Base-by-base conservation (phyloP, 2,113 vertebrate genomes). In the Polypterus senegalus region DNA sequence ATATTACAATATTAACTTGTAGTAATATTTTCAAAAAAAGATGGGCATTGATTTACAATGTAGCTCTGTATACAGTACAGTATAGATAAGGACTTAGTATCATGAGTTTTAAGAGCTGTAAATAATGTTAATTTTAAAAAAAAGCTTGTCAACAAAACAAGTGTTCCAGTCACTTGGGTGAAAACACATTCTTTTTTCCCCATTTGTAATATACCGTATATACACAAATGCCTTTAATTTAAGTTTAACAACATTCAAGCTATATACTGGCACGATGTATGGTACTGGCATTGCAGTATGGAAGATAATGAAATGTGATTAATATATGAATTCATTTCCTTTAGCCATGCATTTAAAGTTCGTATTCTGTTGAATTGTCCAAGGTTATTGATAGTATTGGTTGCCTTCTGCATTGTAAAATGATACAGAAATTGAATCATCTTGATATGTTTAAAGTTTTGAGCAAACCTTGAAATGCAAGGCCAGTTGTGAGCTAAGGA, bases 1-100 rank as follows among this genome's bases (percentile, higher is more conserved):
- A 86, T 86, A 85, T 86, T 88, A 86, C 84, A 88, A 85, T 85
- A 86, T 80, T 82, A 76, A 85, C 80, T 80, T 73, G 81, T 77
- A 71, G 6, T 27, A 27, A 51, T 51, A 51, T 51, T 63, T 67
- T 69, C 77, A 84, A 78, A 76, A 77, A 67, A 73, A 11, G 27
- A 79, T 70, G 75, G 73, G 75, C 67, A 61, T 73, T 76, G 71
- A 77, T 82, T 79, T 79, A 78, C 77, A 74, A 80, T 65, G 62
- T 79, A 65, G 73, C 71, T 83, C 75, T 82, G 71, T 73, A 71
- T 81, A 85, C 79, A 86, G 70, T 61, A 81, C 68, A 72, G 70
- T 61, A 81, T 67, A 72, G 71, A 69, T 67, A 71, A 66, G 61
- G 60, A 77, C 65, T 76, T 70, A 61, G 71, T 65, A 66, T 67